Evolutionary conservation across 2,113 vertebrate species (phyloP), one percentile per base, ranked within the genome.

Genomic region (Lasiurus borealis): DNA sequence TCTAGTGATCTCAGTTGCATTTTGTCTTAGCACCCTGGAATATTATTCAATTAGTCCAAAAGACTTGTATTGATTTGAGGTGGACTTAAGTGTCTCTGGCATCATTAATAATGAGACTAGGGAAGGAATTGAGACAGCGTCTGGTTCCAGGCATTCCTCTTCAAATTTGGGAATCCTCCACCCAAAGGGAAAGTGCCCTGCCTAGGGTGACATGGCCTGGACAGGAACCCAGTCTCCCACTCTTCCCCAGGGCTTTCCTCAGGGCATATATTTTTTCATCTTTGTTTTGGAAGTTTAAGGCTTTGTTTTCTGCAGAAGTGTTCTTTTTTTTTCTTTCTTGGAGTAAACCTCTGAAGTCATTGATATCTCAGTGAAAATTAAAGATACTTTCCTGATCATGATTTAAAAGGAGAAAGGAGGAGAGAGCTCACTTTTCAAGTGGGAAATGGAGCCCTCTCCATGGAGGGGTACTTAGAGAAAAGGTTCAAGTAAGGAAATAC

Each of bases 11-110:
- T 85, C 93, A 82, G 13, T 36, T 71, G 11, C 31, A n/a, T 64
- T 57, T 78, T 64, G 9, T 48, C 36, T 84, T 27, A 50, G 29
- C n/a, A n/a, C 19, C 18, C 48, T 89, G 44, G 80, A 29, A 52
- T 80, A 14, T 68, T 94, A 88, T 46, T 91, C 36, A 71, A 1
- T 89, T 78, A 86, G 68, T 40, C 77, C n/a, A 86, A 94, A 76
- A 93, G 68, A 78, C 18, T 15, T 69, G 8, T 76, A 64, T 91
- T 72, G 50, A 76, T 88, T 88, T 75, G 52, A 36, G 78, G 21
- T 19, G 78, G 36, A 93, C 50, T 44, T 87, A 81, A 59, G 44
- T 48, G 50, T 66, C 69, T 62, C 59, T 48, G 59, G 52, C 8
- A 40, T 90, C 29, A 71, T 25, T 72, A 73, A 91, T 96, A 86